Base-by-base conservation (phyloP, 2,113 vertebrate genomes). In the Xenopus borealis region DNA sequence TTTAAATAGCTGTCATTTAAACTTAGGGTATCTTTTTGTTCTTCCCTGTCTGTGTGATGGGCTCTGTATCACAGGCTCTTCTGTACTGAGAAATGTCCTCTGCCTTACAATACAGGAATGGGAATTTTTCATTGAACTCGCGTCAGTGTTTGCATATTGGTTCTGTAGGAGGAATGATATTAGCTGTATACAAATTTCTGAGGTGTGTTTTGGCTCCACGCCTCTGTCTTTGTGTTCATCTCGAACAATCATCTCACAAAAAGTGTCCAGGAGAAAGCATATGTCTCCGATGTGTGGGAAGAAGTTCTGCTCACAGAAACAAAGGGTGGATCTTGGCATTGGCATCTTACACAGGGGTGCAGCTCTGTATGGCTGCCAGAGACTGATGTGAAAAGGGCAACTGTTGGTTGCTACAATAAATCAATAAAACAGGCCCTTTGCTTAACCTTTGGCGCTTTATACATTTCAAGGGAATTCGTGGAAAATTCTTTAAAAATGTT, bases 271-370 rank as follows among this genome's bases (percentile, higher is more conserved):
- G 78, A 79, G 33, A 40, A 40, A 40, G 33, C 72, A 27, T 23
- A 16, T 17, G 12, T 79, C 46, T 2, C 75, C 59, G 12, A 70
- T 20, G 0, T 79, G 59, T 55, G 71, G 74, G 80, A 53, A 73
- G 64, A 78, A 58, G 33, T 62, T 78, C 82, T 78, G 30, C 71
- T 23, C 64, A 66, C 69, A 69, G 65, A 71, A 83, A 55, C 50
- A 47, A 81, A 79, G 69, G 55, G 66, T 75, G 27, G 17, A 33
- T 78, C 79, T 72, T 79, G 62, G 73, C 75, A 75, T 16, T 14
- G 19, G 0, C 0, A 0, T 66, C 61, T 69, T 69, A 69, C 17
- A 2, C 14, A 57, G 52, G 55, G 72, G 72, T 7, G 13, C 33
- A 66, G 45, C 53, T 16, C 0, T 19, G 79, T 66, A 75, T 72